These are phyloP conservation scores for Chironomus riparius DNA, from an alignment of 2,888 invertebrate genomes.

Conservation along the genomic window DNA sequence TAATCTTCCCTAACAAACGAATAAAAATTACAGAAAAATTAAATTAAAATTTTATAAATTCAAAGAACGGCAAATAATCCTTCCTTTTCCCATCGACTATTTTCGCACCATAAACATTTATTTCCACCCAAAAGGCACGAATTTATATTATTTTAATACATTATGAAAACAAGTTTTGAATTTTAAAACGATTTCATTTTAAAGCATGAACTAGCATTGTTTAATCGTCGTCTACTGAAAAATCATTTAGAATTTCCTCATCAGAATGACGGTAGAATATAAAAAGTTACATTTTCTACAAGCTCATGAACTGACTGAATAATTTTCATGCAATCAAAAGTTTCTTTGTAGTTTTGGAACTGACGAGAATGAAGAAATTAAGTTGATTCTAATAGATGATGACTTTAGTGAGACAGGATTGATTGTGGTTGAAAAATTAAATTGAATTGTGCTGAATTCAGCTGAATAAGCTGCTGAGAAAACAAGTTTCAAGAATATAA, in stretches of 20 bases:
- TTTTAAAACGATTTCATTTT: background rate
- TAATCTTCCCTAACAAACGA: background rate
- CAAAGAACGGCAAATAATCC: background rate
- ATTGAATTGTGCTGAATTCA: too few relatives aligned
- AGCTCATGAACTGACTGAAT: background rate
- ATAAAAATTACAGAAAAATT: background rate
- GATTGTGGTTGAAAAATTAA: too few relatives aligned
- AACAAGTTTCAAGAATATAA: too few relatives aligned
- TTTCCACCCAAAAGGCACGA: background rate
- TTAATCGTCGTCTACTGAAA: background rate
- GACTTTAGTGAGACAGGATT: too few relatives aligned
- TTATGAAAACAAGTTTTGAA: background rate
- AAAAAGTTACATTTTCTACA: background rate
- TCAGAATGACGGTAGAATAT: background rate
- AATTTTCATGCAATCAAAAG: background rate
- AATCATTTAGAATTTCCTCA: background rate
- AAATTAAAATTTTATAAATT: background rate
- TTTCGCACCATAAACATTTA: background rate
- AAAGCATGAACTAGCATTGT: too few relatives aligned
- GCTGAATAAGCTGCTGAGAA: too few relatives aligned
- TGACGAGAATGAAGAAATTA: too few relatives aligned
- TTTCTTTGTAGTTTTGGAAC: too few relatives aligned
- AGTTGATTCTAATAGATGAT: too few relatives aligned
- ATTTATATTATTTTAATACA: background rate
- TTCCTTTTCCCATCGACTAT: background rate